A percentile compares a stretch with the other conserved stretches of the same genome.
Evolutionary conservation across 1,140 invertebrate species (phyloP).

Genomic region (Macrobrachium nipponense): DNA sequence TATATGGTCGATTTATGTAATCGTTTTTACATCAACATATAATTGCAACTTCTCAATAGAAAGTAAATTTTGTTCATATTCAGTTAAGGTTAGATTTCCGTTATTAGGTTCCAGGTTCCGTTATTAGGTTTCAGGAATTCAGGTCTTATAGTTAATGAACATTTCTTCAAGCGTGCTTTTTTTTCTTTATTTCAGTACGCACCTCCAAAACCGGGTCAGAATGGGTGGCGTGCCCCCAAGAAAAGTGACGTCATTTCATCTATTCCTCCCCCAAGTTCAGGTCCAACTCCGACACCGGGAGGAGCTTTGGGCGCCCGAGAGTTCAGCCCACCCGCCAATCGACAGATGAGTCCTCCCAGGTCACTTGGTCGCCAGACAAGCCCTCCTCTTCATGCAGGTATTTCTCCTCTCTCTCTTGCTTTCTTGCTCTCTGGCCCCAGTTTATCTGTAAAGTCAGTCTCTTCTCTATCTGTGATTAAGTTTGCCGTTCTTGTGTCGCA

Average conservation of each 20-base stretch:
- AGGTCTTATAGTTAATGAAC: too few species aligned
- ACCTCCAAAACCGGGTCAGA: conserved; percentile 60
- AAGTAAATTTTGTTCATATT: too few species aligned
- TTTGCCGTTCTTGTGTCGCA: background rate
- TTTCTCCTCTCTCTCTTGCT: background rate
- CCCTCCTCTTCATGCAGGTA: conserved; percentile 41
- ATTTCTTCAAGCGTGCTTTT: too few species aligned
- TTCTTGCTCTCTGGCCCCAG: background rate
- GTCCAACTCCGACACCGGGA: conserved; percentile 29
- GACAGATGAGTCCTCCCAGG: conserved; percentile 39
- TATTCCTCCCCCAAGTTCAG: conserved; percentile 58
- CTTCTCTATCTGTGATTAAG: background rate
- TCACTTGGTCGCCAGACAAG: conserved; percentile 36
- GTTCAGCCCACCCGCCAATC: conserved; percentile 33
- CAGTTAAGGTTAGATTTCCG: too few species aligned
- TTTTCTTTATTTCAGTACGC: conserved; percentile 69
- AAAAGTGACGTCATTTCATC: conserved; percentile 65
- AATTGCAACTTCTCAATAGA: too few species aligned
- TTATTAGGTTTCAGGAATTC: too few species aligned
- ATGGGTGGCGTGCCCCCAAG: conserved; percentile 62
- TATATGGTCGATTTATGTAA: too few species aligned
- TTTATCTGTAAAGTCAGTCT: background rate
- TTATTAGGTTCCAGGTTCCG: too few species aligned
- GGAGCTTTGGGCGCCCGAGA: conserved; percentile 23
- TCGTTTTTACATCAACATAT: too few species aligned